Evolutionary conservation across 2,888 invertebrate species (phyloP).

Genomic region (Linnaemya vulpina): DNA sequence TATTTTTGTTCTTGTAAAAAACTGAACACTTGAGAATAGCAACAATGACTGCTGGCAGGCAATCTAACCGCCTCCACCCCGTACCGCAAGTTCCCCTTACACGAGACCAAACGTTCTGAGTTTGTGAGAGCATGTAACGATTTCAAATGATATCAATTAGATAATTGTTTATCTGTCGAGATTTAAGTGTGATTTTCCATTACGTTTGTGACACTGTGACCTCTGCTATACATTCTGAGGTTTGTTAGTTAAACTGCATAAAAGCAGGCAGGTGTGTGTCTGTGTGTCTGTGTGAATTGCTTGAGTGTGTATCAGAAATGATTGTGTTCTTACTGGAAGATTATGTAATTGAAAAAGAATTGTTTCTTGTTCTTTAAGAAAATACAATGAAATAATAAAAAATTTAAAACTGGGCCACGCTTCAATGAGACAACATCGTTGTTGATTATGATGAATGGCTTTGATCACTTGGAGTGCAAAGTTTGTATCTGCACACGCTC

Average conservation of each 20-base stretch:
- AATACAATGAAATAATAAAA: conserved; percentile 14
- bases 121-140: conserved; percentile 26
- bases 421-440: background rate
- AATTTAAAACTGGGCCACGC: background rate
- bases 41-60: conserved; percentile 31
- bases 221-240: conserved; percentile 60
- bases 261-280: background rate
- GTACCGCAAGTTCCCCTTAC: background rate
- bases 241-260: conserved; percentile 6
- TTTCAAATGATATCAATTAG: conserved; percentile 70
- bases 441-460: background rate
- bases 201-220: conserved; percentile 71
- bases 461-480: background rate
- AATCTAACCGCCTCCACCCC: background rate
- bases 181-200: conserved; percentile 72
- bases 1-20: conserved; percentile 26
- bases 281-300: background rate
- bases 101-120: background rate
- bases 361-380: background rate
- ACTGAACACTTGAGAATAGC: conserved; percentile 10
- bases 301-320: background rate
- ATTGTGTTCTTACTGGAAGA: conserved; percentile 24
- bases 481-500: too few relatives aligned
- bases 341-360: conserved; percentile 12
- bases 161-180: conserved; percentile 65